Conservation (phyloP, 2,797 vertebrate genomes). For the Enteromius anoplus region DNA sequence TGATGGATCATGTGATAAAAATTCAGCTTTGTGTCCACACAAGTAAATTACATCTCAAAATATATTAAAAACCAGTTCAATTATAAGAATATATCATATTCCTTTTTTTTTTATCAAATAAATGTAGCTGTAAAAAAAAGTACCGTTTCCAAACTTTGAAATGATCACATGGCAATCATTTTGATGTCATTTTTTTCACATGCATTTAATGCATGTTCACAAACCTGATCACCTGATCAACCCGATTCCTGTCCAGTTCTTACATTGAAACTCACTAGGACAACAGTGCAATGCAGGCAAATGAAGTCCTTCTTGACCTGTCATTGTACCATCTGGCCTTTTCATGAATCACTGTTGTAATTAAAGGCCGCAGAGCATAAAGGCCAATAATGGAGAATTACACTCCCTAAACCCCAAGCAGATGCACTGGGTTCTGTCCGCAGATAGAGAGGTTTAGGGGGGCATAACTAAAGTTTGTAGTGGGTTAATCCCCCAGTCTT, state of each 20-base stretch:
- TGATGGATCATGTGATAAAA: not conserved
- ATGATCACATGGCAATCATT: no score
- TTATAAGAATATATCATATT: not conserved
- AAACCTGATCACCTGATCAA: not conserved
- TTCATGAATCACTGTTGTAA: constrained; percentile 79
- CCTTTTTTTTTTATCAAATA: not conserved
- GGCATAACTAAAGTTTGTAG: constrained; percentile 72
- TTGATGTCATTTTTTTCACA: no score
- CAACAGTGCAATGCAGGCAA: constrained; percentile 47
- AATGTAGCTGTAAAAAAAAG: not conserved
- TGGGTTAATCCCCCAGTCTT: constrained; percentile 73
- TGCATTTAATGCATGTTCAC: not conserved
- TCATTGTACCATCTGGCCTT: constrained; percentile 77
- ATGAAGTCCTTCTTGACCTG: constrained; percentile 73
- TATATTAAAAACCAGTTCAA: not conserved
- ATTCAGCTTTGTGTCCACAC: not conserved
- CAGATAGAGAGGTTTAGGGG: constrained; percentile 7
- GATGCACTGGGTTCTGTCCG: constrained; percentile 87
- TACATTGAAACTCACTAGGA: constrained; percentile 4
- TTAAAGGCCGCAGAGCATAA: constrained; percentile 96
- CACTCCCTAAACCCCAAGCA: constrained; percentile 91
- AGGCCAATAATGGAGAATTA: constrained; percentile 95
- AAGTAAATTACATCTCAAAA: not conserved
- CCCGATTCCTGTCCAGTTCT: not conserved
- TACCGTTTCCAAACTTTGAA: not conserved